phyloP scores from a whole-genome alignment of 2,113 vertebrate genomes.

The Gulo gulo region DNA sequence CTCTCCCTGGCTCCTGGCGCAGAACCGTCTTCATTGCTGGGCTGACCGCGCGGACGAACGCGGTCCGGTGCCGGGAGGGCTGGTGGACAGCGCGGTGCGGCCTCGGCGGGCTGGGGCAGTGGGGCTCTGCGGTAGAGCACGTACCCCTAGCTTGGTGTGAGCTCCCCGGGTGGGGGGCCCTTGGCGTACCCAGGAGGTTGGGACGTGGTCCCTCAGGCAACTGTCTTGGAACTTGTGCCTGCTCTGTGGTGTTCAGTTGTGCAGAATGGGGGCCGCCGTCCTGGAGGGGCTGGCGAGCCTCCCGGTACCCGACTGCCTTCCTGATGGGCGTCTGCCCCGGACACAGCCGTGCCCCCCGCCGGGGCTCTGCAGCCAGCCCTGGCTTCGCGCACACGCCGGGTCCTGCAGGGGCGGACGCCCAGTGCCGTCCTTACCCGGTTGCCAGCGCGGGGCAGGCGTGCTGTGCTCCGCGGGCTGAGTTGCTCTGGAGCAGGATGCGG shows the following conservation, averaged over 20 bases:
- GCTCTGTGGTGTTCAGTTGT: background rate
- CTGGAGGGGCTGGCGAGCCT: background rate
- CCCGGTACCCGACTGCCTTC: background rate
- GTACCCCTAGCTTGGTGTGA: fast-evolving
- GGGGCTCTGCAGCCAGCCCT: background rate
- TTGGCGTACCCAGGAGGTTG: background rate
- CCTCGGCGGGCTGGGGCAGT: background rate
- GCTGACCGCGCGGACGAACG: fast-evolving
- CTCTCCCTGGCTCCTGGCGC: background rate
- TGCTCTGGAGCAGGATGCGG: background rate
- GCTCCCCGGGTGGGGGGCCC: background rate
- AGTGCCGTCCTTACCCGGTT: no score
- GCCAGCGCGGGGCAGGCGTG: fast-evolving
- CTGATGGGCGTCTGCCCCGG: fast-evolving
- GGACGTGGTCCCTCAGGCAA: background rate
- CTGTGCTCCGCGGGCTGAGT: no score
- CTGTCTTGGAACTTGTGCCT: background rate
- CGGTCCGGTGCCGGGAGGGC: background rate
- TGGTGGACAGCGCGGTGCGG: fast-evolving
- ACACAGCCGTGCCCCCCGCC: fast-evolving
- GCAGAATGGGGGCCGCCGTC: background rate
- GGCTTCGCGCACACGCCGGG: fast-evolving
- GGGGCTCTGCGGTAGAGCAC: background rate
- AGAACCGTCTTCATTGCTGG: fast-evolving
- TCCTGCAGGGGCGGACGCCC: fast-evolving